Percentiles rank a stretch among this genome's conserved stretches.
These are phyloP conservation scores for Octomys mimax DNA, from an alignment of 2,797 vertebrate species.

Conservation along the genomic window DNA sequence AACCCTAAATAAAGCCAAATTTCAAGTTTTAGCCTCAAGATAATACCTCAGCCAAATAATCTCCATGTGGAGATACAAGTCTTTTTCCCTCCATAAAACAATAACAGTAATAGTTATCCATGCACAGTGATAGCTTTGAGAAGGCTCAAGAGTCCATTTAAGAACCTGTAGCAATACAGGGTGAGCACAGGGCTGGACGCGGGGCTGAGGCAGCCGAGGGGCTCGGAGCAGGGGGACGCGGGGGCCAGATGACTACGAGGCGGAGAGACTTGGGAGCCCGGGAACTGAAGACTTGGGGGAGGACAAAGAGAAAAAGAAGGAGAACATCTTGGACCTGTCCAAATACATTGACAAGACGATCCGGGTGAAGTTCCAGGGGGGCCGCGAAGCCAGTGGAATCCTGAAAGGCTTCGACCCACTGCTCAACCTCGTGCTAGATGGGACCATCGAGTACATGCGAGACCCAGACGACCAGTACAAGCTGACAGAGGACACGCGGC, in stretches of 20 bases:
- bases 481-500: too few species aligned
- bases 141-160: neutral
- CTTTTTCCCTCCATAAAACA: neutral
- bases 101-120: neutral
- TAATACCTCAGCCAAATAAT: slow-evolving; percentile 20
- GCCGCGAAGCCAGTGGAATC: slow-evolving; percentile 91
- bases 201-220: neutral
- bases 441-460: too few species aligned
- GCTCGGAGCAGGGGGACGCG: neutral
- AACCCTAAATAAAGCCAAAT: slow-evolving; percentile 23
- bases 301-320: slow-evolving; percentile 99
- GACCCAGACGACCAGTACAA: too few species aligned
- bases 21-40: slow-evolving; percentile 40
- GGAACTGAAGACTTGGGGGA: neutral
- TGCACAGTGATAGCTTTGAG: neutral
- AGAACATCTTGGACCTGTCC: slow-evolving; percentile 98
- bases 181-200: too few species aligned
- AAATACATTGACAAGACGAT: slow-evolving; percentile 99
- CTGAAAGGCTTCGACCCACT: too few species aligned
- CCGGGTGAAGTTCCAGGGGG: slow-evolving; percentile 98
- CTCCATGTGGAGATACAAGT: neutral
- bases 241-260: neutral
- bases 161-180: neutral
- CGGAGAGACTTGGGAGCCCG: neutral
- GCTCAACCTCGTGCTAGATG: too few species aligned